Base-by-base conservation (phyloP, 1,140 invertebrate species). In the Triops longicaudatus region DNA sequence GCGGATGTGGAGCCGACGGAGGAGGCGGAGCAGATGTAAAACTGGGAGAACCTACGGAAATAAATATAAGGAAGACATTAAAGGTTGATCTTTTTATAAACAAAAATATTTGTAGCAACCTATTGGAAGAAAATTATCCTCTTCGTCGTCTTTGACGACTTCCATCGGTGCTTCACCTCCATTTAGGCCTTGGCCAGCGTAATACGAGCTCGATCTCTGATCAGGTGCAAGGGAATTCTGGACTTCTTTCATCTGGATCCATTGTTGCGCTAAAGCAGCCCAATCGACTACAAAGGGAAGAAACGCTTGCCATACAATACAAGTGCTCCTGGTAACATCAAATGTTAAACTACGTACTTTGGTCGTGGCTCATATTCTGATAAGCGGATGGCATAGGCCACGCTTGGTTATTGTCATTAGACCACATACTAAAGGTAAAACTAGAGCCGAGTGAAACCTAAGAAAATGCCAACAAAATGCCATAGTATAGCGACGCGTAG, bases 211-310 rank as follows among this genome's bases (percentile, higher is more conserved):
- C 37, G 28, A 28, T 37, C 12, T n/a, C 1, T 77, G 72, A 17
- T 11, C 22, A 73, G 31, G 17, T 43, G 17, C 3, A 73, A 31
- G 12, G 43, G 42, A 43, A 73, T 72, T 43, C 43, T 75, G 73
- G 31, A 76, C 75, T 83, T 96, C 94, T 82, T 96, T 96, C 93
- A 97, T 97, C 82, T 93, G 92, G 79, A 98, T 98, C 96, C 96
- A 98, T 89, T 98, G 95, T 82, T 98, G 96, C 22, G 96, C 96
- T 79, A 98, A 84, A 76, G 92, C 90, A 41, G 95, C 96, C 96
- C 96, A 98, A 84, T 98, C 96, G 76, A 98, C 96, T 89, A 82
- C 37, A 84, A 83, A 80, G 80, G 78, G 73, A 73, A 78, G 76
- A 75, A 73, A 77, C 74, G 73, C 42, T 14, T 75, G 26, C 78